Percentiles rank a stretch among this genome's conserved stretches.
Conservation (phyloP, 2,797 vertebrate species). For the Halcyon badia region DNA sequence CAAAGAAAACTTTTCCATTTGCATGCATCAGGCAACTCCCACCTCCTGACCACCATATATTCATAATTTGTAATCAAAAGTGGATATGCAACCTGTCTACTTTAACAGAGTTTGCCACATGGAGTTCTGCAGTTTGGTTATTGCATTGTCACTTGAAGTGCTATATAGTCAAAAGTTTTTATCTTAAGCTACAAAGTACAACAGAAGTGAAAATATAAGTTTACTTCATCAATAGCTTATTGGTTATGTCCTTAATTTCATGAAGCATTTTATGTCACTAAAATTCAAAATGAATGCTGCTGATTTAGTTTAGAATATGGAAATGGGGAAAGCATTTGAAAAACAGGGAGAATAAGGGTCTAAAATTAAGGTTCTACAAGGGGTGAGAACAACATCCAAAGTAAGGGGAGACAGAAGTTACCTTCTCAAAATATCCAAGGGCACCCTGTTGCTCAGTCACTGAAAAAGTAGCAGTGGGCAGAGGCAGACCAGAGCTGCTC, state of each 20-base stretch:
- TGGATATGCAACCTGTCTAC: not conserved
- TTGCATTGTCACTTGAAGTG: not conserved
- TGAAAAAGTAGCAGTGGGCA: slow-evolving; percentile 61
- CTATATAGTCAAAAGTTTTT: not conserved
- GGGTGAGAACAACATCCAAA: slow-evolving; percentile 14
- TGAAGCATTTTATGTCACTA: not conserved
- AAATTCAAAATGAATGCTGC: not conserved
- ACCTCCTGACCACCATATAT: not conserved
- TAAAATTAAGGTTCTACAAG: slow-evolving; percentile 33
- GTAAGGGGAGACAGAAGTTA: slow-evolving; percentile 23
- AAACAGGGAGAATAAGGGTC: not conserved
- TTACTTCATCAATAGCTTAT: not conserved
- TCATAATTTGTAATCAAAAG: not conserved
- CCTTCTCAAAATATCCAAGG: slow-evolving; percentile 65
- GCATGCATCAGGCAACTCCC: not conserved
- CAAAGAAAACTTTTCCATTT: not conserved
- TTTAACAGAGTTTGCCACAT: not conserved
- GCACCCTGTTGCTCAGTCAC: slow-evolving; percentile 36
- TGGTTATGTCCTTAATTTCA: not conserved
- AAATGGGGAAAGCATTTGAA: not conserved
- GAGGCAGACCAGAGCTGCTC: slow-evolving; percentile 65
- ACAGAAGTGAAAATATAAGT: not conserved
- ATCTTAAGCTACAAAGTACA: not conserved
- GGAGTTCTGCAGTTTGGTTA: not conserved
- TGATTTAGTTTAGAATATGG: not conserved